Percentiles rank a stretch among this genome's conserved stretches.
These are phyloP conservation scores for Linepithema humile DNA, from an alignment of 1,140 invertebrate species.

Conservation along the genomic window DNA sequence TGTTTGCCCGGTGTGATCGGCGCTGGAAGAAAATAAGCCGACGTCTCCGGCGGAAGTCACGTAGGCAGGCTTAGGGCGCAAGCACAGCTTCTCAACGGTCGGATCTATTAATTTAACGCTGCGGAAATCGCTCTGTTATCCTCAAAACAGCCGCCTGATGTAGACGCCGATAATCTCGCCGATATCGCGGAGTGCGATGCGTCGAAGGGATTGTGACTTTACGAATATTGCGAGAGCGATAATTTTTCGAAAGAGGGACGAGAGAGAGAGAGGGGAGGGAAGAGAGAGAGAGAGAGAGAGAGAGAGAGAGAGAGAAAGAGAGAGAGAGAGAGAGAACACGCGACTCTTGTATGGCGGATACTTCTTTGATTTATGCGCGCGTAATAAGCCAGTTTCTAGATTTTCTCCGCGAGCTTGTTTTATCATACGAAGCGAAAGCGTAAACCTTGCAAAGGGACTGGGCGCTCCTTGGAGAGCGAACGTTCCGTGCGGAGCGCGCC, in stretches of 20 bases:
- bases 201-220: too few species aligned
- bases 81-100: constrained; percentile 70
- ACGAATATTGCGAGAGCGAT: too few species aligned
- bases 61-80: constrained; percentile 76
- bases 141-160: constrained; percentile 54
- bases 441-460: constrained; percentile 14
- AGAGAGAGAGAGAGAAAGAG: too few species aligned
- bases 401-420: background rate
- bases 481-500: constrained; percentile 17
- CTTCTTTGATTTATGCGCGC: too few species aligned
- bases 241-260: too few species aligned
- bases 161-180: background rate
- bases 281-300: too few species aligned
- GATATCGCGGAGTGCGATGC: background rate
- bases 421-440: background rate
- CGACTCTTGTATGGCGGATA: too few species aligned
- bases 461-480: background rate
- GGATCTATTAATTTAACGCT: constrained; percentile 79
- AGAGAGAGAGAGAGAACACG: too few species aligned
- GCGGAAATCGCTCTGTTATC: constrained; percentile 70
- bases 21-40: constrained; percentile 78
- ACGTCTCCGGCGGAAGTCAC: constrained; percentile 76
- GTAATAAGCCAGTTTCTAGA: background rate
- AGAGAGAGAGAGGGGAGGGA: too few species aligned
- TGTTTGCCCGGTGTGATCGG: constrained; percentile 56